Evolutionary conservation across 2,888 invertebrate species (phyloP).

Genomic region (Eilema caniola): DNA sequence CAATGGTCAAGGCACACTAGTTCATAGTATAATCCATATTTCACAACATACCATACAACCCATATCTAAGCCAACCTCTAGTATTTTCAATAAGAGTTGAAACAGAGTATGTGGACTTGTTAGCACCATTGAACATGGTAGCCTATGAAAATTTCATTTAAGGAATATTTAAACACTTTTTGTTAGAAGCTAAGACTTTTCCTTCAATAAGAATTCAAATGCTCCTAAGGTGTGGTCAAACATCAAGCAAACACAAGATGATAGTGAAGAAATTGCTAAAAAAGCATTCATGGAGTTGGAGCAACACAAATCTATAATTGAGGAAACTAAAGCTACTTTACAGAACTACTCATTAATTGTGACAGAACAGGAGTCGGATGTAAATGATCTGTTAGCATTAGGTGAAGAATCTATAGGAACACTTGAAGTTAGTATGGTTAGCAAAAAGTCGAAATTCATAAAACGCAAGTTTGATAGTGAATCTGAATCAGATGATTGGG

Average conservation of each 20-base stretch:
- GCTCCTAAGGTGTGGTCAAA: constrained; percentile 71
- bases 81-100: no score
- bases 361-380: constrained; percentile 76
- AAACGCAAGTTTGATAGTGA: constrained; percentile 78
- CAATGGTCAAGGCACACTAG: no score
- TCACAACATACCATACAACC: no score
- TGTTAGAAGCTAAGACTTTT: no score
- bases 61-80: no score
- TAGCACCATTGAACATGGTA: not conserved
- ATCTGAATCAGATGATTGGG: constrained; percentile 91
- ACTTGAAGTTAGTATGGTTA: constrained; percentile 42
- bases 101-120: no score
- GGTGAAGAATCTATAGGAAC: constrained; percentile 85
- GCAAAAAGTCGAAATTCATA: constrained; percentile 61
- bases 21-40: no score
- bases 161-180: not conserved
- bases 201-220: not conserved
- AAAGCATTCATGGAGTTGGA: constrained; percentile 86
- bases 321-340: constrained; percentile 87
- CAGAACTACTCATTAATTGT: constrained; percentile 77
- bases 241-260: constrained; percentile 64
- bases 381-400: constrained; percentile 88
- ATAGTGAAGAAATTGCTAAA: constrained; percentile 80
- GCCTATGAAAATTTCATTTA: not conserved
- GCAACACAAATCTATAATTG: constrained; percentile 87